Evolutionary conservation across 2,888 invertebrate genomes (phyloP).

Genomic region (Hedya salicella): DNA sequence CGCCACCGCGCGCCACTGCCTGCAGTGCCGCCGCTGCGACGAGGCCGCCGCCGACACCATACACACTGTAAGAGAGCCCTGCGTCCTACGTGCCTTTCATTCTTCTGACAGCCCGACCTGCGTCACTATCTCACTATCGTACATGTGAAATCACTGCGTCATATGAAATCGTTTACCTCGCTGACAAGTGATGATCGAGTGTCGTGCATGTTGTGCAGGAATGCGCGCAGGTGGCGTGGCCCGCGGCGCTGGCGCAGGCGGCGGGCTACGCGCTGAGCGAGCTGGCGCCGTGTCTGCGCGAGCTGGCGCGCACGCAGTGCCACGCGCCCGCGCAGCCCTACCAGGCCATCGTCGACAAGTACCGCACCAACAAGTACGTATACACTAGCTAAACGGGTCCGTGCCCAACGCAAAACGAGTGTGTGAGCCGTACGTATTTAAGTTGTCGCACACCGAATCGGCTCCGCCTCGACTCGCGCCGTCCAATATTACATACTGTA

Average conservation of each 20-base stretch:
- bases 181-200: no score
- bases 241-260: slow-evolving; percentile 84
- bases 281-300: slow-evolving; percentile 87
- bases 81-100: no score
- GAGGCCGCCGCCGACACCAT: slow-evolving; percentile 39
- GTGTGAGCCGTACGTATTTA: no score
- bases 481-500: no score
- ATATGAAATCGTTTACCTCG: no score
- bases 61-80: slow-evolving; percentile 6
- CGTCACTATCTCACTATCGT: no score
- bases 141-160: no score
- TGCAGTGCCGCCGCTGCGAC: slow-evolving; percentile 74
- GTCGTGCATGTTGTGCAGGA: slow-evolving; percentile 4
- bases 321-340: slow-evolving; percentile 88
- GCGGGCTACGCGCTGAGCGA: slow-evolving; percentile 88
- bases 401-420: no score
- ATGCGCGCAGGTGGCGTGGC: slow-evolving; percentile 86
- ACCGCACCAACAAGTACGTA: slow-evolving; percentile 89
- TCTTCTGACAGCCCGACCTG: no score
- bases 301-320: slow-evolving; percentile 88
- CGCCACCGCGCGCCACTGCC: slow-evolving; percentile 91
- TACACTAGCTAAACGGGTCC: not conserved
- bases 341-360: slow-evolving; percentile 96
- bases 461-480: no score
- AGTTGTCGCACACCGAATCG: no score